Percentiles rank a stretch among this genome's conserved stretches.
Evolutionary conservation across 2,797 vertebrate genomes (phyloP).

Genomic region (Brotula barbata): DNA sequence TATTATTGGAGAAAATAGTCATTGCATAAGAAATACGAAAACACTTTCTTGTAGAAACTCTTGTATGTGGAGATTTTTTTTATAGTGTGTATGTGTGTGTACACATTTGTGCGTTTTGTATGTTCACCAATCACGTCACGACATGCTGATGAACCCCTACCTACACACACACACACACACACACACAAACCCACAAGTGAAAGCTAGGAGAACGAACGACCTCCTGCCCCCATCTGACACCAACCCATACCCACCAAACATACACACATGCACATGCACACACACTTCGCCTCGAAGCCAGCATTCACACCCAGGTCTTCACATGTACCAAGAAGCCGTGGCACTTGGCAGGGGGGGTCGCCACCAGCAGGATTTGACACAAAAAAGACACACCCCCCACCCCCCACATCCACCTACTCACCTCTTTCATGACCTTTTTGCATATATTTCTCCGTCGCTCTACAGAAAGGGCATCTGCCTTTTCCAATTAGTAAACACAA

Average conservation of each 20-base stretch:
- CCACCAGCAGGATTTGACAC: constrained; percentile 89
- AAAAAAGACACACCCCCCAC: constrained; percentile 71
- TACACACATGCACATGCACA: constrained; percentile 41
- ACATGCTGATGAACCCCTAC: constrained; percentile 72
- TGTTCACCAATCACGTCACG: constrained; percentile 45
- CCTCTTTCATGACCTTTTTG: constrained; percentile 51
- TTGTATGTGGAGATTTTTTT: too few species aligned
- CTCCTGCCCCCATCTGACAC: constrained; percentile 90
- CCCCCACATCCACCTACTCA: constrained; percentile 41
- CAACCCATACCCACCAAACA: constrained; percentile 49
- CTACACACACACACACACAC: constrained; percentile 81
- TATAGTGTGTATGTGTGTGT: constrained; percentile 35
- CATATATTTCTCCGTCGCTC: constrained; percentile 32
- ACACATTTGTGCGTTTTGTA: constrained; percentile 65
- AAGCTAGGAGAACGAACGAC: constrained; percentile 89
- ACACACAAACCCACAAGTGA: constrained; percentile 64
- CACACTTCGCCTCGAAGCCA: constrained; percentile 82
- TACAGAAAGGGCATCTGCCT: constrained; percentile 9
- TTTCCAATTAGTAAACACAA: constrained; percentile 5
- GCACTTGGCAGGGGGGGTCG: constrained; percentile 87
- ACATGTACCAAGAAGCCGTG: constrained; percentile 93
- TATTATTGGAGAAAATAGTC: too few species aligned
- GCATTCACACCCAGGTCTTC: constrained; percentile 95
- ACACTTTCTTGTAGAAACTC: too few species aligned
- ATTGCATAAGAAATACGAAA: too few species aligned